Base-by-base conservation (phyloP, 2,113 vertebrate genomes). In the Myodes glareolus region DNA sequence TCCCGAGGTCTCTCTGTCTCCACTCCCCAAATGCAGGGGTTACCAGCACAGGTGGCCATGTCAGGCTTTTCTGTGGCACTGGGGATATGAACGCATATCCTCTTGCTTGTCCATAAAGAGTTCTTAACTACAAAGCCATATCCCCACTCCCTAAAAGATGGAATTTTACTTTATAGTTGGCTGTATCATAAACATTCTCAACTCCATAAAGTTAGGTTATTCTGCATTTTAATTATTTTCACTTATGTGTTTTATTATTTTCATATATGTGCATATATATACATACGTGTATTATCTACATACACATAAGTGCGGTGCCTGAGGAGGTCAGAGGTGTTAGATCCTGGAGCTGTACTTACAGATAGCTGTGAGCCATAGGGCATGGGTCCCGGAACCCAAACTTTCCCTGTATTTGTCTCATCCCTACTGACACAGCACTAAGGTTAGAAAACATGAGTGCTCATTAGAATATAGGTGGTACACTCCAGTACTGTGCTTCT, bases 181-280 rank as follows among this genome's bases (percentile, higher is more conserved):
- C 86, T 92, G 14, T 36, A 73, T 68, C 70, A 42, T 29, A 67
- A 75, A 61, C 33, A 25, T 33, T 91, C 11, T 36, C 36, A 63
- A 55, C 21, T 92, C 50, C 55, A 70, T 12, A 82, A 63, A 78
- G 36, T 76, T 58, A 72, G 14, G n/a, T 78, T 8, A 85, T 13
- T 85, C 36, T 97, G 21, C 52, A 27, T 91, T 87, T 89, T 93
- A 86, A 85, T 45, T 19, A 25, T 84, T 42, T 82, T 61, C 13
- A 39, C 3, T 27, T 39, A 27, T 14, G 1, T 42, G 5, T 29
- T 63, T 29, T 84, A 42, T 75, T 39, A 21, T 21, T 39, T 73
- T 23, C 25, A 65, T 27, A 3, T 39, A 3, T 73, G 11, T 68
- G 3, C 31, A 9, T 4, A 27, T 65, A 27, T 23, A 23, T 65